Evolutionary conservation across 2,797 vertebrate species (phyloP), one percentile per base, ranked within the genome.

Genomic region (Danio kyathit): DNA sequence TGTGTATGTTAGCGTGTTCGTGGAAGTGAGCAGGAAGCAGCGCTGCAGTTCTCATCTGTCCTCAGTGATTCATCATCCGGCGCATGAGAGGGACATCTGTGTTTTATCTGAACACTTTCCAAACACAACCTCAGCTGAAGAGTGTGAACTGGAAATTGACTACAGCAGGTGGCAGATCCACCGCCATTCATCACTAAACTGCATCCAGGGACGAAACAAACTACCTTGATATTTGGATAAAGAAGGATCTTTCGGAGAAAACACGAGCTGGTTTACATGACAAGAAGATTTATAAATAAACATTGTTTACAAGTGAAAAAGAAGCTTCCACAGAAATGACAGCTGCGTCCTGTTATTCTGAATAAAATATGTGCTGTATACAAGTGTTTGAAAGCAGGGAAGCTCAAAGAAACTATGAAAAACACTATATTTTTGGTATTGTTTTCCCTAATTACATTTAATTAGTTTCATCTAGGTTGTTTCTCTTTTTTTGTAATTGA

Each of bases 71-170:
- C 51, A 77, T 67, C 48, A 41, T 5, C 10, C 66, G 29, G 48
- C 51, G 3, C 46, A 61, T 21, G 17, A 74, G 63, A 51, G 72
- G 60, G 51, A 69, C 79, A 81, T 60, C 79, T 81, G 72, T 43
- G 54, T 67, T 75, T 70, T 67, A 51, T 75, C 46, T 21, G 46
- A 74, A 44, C 43, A 29, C 52, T 57, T 49, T 81, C 63, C 52
- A 66, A 71, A 80, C 21, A 54, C 40, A 51, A 49, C 69, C 12
- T 54, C 38, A 54, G 43, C 56, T 41, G 66, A 63, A 54, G 60
- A 43, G 40, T 38, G 41, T 16, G 51, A 54, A 76, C 48, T 65
- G 38, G 54, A 76, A 51, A 65, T 61, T 43, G 54, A 76, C 66
- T 54, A 76, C 51, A 76, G 51, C 19, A 66, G 74, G 63, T 66